Base-by-base conservation (phyloP, 2,113 vertebrate species). In the Labeo catla region DNA sequence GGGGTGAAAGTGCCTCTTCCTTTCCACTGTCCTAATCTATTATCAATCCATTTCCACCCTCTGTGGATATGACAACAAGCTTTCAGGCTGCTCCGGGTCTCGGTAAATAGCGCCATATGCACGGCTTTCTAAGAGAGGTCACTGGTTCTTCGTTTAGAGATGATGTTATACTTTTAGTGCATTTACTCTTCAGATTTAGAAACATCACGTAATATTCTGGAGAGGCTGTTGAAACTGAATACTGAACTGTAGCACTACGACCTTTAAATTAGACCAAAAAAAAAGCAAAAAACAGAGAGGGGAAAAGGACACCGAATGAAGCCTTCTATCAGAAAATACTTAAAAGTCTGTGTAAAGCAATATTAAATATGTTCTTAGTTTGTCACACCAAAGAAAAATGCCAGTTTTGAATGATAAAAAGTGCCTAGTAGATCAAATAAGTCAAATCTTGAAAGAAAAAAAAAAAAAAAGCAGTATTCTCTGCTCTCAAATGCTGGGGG, bases 11-110 rank as follows among this genome's bases (percentile, higher is more conserved):
- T 52, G 49, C 74, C 6, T 76, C 4, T 10, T 76, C 11, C 49
- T 6, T 2, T 50, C 50, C 8, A 19, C 15, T 12, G 8, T 21
- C 54, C 19, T 21, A 11, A 39, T 78, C 76, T 57, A 57, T 39
- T 78, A 78, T 78, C 76, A 23, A 39, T 78, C 15, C 8, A 39
- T 78, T 78, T 78, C 52, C 50, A 78, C 28, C 8, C 76, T 57
- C 9, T 12, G 36, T 16, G 16, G 52, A 57, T 10, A 57, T 78
- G 8, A 77, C 76, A 78, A 39, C 50, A 78, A 57, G 76, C 16
- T 15, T 57, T 78, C 28, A 12, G 49, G 52, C 52, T 39, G 52
- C 28, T 16, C 76, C 8, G 3, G 52, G 76, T 57, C 76, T 52
- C 36, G 4, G 52, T 78, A 57, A 78, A 39, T 34, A 21, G 76